phyloP scores from a whole-genome alignment of 2,113 vertebrate species.

The Pampusana beccarii region DNA sequence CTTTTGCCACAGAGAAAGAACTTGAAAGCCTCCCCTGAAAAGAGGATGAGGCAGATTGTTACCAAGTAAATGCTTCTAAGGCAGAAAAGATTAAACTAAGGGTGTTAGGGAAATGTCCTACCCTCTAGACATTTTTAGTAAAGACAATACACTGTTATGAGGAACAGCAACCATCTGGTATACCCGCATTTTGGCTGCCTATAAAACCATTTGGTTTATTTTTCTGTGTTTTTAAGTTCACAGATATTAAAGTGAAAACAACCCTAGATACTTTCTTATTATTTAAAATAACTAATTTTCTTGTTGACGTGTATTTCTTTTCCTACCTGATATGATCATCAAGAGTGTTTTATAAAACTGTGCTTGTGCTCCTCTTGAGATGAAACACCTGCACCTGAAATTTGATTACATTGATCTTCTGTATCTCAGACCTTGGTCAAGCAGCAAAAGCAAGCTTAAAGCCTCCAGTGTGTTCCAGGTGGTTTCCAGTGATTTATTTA shows the following conservation, averaged over 20 bases:
- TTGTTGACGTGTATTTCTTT: not conserved
- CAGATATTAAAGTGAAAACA: not conserved
- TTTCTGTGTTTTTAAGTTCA: not conserved
- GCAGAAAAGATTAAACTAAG: conserved; percentile 32
- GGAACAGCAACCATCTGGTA: not conserved
- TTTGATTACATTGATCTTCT: not conserved
- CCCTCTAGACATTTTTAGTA: conserved; percentile 20
- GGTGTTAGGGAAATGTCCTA: not conserved
- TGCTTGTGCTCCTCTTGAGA: not conserved
- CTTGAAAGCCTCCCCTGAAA: conserved; percentile 24
- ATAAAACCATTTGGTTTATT: not conserved
- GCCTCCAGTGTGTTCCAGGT: not conserved
- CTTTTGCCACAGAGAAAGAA: conserved; percentile 46
- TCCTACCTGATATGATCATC: not conserved
- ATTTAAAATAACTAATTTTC: not conserved
- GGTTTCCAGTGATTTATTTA: not conserved
- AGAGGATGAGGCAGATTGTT: not conserved
- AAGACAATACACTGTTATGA: not conserved
- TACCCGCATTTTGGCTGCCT: conserved; percentile 5
- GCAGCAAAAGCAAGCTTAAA: not conserved
- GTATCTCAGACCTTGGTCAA: not conserved
- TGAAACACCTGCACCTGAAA: not conserved
- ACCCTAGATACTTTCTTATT: not conserved
- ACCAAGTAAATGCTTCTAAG: conserved; percentile 9
- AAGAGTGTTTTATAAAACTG: not conserved